Evolutionary conservation across 2,797 vertebrate genomes (phyloP).

Genomic region (Diglossa cyanea): DNA sequence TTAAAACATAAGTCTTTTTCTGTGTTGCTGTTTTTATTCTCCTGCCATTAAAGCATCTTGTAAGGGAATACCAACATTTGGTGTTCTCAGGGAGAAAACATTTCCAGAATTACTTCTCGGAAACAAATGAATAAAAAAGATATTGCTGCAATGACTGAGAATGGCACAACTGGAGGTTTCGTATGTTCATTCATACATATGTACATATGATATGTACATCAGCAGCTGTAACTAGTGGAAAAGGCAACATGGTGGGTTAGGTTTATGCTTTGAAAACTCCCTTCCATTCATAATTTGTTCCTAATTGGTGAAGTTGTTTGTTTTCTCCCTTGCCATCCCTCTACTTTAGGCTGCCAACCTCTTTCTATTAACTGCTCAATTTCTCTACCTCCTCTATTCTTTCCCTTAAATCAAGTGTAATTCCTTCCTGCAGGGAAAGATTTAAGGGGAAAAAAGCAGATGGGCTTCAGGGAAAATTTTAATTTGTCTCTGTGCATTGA

Average conservation of each 20-base stretch:
- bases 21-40: conserved; percentile 12
- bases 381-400: not conserved
- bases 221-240: not conserved
- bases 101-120: not conserved
- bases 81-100: not conserved
- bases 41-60: not conserved
- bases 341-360: not conserved
- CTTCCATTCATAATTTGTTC: not conserved
- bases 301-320: not conserved
- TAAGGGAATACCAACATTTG: not conserved
- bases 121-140: not conserved
- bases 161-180: not conserved
- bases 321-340: not conserved
- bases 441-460: not conserved
- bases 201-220: not conserved
- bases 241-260: not conserved
- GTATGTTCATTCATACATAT: accelerated
- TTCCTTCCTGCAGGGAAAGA: not conserved
- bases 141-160: not conserved
- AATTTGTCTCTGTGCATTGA: not conserved
- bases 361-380: not conserved
- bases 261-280: not conserved
- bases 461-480: not conserved
- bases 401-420: not conserved
- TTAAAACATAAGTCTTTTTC: conserved; percentile 15